These are phyloP conservation scores for Serripes groenlandicus DNA, from an alignment of 2,888 invertebrate species.

Conservation along the genomic window DNA sequence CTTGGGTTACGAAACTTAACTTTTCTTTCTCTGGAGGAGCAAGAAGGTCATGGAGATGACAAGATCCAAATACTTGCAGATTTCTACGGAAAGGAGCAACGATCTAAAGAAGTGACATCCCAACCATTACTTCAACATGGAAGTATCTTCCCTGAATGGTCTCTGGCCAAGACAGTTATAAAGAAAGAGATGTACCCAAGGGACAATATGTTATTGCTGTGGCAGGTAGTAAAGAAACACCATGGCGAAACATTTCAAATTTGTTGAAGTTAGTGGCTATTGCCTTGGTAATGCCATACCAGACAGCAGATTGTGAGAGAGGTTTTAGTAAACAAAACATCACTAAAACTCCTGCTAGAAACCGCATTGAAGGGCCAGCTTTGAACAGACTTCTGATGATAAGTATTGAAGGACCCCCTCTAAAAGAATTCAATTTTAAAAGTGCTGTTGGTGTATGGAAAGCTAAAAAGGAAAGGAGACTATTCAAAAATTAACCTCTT, in stretches of 20 bases:
- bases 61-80: not conserved
- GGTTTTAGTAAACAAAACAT: constrained; percentile 45
- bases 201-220: constrained; percentile 22
- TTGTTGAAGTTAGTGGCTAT: constrained; percentile 38
- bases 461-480: constrained; percentile 39
- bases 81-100: constrained; percentile 1
- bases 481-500: constrained; percentile 16
- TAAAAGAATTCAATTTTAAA: constrained; percentile 13
- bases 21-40: not conserved
- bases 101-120: not conserved
- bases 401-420: constrained; percentile 28
- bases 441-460: constrained; percentile 26
- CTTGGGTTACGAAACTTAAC: constrained; percentile 5
- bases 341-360: constrained; percentile 33
- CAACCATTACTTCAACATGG: not conserved
- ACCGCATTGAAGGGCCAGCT: constrained; percentile 3
- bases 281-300: constrained; percentile 35
- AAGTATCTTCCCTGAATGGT: constrained; percentile 5
- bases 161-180: constrained; percentile 6
- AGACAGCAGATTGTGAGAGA: constrained; percentile 50
- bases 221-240: constrained; percentile 32
- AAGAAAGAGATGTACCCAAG: constrained; percentile 34
- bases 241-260: constrained; percentile 38
- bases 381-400: constrained; percentile 35
- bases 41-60: not conserved